Base-by-base conservation (phyloP, 2,797 vertebrate genomes). In the Toxotes lorentzi region DNA sequence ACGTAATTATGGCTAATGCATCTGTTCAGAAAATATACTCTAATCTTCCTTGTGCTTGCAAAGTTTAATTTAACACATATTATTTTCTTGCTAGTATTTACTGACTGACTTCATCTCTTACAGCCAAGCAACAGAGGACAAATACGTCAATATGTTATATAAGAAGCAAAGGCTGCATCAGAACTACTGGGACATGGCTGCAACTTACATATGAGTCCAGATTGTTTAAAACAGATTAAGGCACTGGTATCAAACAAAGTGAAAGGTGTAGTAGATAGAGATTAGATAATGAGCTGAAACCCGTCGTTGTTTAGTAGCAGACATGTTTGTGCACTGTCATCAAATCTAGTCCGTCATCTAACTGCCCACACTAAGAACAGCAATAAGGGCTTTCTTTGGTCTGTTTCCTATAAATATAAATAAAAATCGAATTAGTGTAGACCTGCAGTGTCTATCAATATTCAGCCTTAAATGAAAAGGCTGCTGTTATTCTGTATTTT, bases 301-400 rank as follows among this genome's bases (percentile, higher is more conserved):
- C 23, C 6, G 24, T 32, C 56, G 14, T 23, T 78, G 63, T 62
- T 79, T 73, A 65, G 56, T 53, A 59, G 48, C 21, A 64, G 67
- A 87, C 70, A 69, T 7, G 48, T 54, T 65, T 2, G 9, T 34
- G 79, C 73, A 40, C 19, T 2, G 68, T 66, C 81, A 84, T 81
- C 74, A 77, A 14, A 78, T 83, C 47, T 51, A 2, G 16, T 40
- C 58, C 5, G 23, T 54, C 54, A 72, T 63, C 58, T 30, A 1
- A 40, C 54, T 63, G 23, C 6, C 35, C 64, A 0, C 21, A 27
- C 71, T 38, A 4, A 7, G 24, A 30, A 21, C 43, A 27, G 41
- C 24, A 30, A 65, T 35, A 57, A 1, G 17, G 68, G 32, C 23
- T 30, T 71, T 13, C 30, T 56, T 66, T 2, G 57, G 38, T 59